Base-by-base conservation (phyloP, 2,797 vertebrate genomes). In the Sebastes elongatus region DNA sequence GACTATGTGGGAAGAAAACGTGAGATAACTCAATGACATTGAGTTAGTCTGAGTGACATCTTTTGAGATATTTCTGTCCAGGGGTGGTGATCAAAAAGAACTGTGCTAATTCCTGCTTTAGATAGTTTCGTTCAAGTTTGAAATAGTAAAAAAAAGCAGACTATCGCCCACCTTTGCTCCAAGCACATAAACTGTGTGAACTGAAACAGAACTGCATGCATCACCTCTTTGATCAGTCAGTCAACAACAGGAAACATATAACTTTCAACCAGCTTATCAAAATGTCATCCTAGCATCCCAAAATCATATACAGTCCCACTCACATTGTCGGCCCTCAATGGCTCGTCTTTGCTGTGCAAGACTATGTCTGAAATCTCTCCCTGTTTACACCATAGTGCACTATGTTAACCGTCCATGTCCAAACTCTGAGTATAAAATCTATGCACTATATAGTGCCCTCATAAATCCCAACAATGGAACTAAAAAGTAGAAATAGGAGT, bases 81-180 rank as follows among this genome's bases (percentile, higher is more conserved):
- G 30, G 3, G 13, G 22, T 42, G 67, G 59, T 68, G 64, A 81
- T 84, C 28, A 71, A 79, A 35, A 65, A 79, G 28, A 68, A 33
- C 20, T 52, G 11, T 38, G 33, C 33, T 71, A 61, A 78, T 75
- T 81, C 33, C 59, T 49, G 46, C 57, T 80, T 82, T 65, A 76
- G 42, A 68, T 16, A 8, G 35, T 49, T 69, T 38, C 1, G 16
- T 52, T 28, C 1, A 25, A 9, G 23, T 30, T 53, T 65, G 3
- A 46, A 57, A 59, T n/a, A 27, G 11, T 32, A 11, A 18, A 10
- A 32, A 9, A n/a, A 32, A 32, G 20, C 0, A 14, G 28, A 59
- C 27, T 23, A 22, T 16, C 25, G 9, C 38, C 4, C 1, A 8
- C 13, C 6, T 20, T 13, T 18, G n/a, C 13, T 23, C n/a, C 11